A percentile compares a stretch with the other conserved stretches of the same genome.
Evolutionary conservation across 2,888 invertebrate species (phyloP).

Genomic region (Calliopum simillimum): DNA sequence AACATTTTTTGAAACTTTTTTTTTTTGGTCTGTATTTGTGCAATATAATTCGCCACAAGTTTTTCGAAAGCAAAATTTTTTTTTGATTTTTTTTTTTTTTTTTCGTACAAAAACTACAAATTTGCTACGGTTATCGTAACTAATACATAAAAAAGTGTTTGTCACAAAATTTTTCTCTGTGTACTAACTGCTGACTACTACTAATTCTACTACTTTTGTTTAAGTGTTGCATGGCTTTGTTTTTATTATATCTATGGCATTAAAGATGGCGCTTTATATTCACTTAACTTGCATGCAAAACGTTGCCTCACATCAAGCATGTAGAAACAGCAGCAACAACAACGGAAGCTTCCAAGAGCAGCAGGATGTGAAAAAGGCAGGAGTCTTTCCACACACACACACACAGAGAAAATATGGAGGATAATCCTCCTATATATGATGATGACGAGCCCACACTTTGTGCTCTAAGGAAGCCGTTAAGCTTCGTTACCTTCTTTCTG

Average conservation of each 20-base stretch:
- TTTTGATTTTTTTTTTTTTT: no score
- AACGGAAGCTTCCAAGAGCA: slow-evolving; percentile 7
- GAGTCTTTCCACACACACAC: no score
- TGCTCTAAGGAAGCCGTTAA: slow-evolving; percentile 45
- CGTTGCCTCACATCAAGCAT: slow-evolving; percentile 44
- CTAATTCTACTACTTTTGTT: slow-evolving; percentile 20
- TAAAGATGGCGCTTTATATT: slow-evolving; percentile 48
- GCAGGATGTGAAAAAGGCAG: no score
- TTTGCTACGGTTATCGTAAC: no score
- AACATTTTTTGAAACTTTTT: no score
- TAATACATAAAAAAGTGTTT: no score
- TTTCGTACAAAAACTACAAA: no score
- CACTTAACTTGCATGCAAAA: slow-evolving; percentile 62
- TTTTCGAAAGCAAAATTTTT: no score
- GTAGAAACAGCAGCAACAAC: neutral
- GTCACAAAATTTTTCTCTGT: slow-evolving; percentile 50
- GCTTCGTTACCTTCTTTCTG: slow-evolving; percentile 59
- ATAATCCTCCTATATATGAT: neutral
- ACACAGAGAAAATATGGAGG: neutral
- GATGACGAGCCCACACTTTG: no score
- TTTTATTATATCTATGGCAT: slow-evolving; percentile 4
- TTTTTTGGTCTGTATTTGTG: no score
- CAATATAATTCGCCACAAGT: no score
- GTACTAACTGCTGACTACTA: slow-evolving; percentile 27
- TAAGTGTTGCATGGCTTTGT: slow-evolving; percentile 30